Evolutionary conservation across 1,140 invertebrate genomes (phyloP), one percentile per base, ranked within the genome.

Genomic region (Drosophila neocordata): DNA sequence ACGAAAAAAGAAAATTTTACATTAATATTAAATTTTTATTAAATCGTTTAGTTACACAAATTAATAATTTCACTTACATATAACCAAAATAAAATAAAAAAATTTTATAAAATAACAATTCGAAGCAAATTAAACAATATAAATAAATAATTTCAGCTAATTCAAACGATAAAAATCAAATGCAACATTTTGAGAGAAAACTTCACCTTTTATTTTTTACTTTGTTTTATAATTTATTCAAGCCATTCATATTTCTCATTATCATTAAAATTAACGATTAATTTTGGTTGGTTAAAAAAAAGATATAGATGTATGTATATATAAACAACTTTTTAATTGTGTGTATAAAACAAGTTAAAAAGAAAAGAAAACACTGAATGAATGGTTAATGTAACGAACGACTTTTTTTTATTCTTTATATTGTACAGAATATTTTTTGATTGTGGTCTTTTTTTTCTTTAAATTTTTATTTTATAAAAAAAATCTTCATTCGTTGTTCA

Each of bases 341-440:
- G 83, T 83, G 76, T 79, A 68, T 69, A 53, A 53, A 84, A 85
- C 78, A 82, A 87, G 82, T 87, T 87, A 87, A 87, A 68, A 88
- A 88, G 60, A 79, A 68, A 82, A 52, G 82, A 52, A 76, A 78
- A 87, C 83, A 87, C 82, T 88, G 67, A 88, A 77, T 85, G 82
- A 85, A 85, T 85, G 82, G 82, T 85, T 85, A 87, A 87, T 88
- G 79, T 82, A 83, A 83, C 83, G 82, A 79, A 82, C 69, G 82
- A 87, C 68, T 87, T 88, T 79, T 48, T 9, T 79, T 48, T 9
- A 48, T 48, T 83, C 59, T 75, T 61, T 60, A 73, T 82, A 77
- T 77, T 88, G 18, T 88, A 83, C 78, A 88, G 73, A 20, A 48
- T 48, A 8, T 44, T 15, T 18, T 48, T 18, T 48, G 6, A 20